A percentile compares a stretch with the other conserved stretches of the same genome.
These are phyloP conservation scores for Linnaemya tessellans DNA, from an alignment of 2,888 invertebrate genomes.

Conservation along the genomic window DNA sequence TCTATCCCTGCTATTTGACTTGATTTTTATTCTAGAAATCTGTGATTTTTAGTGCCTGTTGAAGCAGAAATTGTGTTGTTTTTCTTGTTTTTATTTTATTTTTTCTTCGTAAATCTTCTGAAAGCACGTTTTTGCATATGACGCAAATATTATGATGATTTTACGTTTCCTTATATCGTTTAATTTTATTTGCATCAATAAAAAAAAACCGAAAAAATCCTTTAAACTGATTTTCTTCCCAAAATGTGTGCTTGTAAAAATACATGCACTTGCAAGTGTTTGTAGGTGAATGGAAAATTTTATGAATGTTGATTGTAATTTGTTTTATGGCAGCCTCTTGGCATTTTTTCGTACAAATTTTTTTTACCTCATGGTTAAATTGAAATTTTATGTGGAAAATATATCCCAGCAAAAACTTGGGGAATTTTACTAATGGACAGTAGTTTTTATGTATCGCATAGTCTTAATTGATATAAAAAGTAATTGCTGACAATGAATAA, in stretches of 20 bases:
- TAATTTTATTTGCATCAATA: slow-evolving; percentile 46
- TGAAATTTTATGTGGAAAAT: slow-evolving; percentile 25
- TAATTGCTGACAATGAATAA: too few species aligned
- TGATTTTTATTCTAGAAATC: slow-evolving; percentile 22
- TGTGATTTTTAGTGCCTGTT: slow-evolving; percentile 65
- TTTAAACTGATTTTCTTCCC: slow-evolving; percentile 19
- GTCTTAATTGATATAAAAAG: too few species aligned
- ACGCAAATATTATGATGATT: slow-evolving; percentile 67
- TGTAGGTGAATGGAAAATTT: slow-evolving; percentile 41
- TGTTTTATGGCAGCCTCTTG: slow-evolving; percentile 35
- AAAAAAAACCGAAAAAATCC: background rate
- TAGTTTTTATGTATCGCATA: too few species aligned
- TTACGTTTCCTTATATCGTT: slow-evolving; percentile 56
- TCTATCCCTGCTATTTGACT: background rate
- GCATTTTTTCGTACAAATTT: slow-evolving; percentile 2
- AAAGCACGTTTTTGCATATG: slow-evolving; percentile 64
- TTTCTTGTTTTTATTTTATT: slow-evolving; percentile 27
- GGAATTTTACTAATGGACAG: too few species aligned
- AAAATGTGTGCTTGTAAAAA: slow-evolving; percentile 23
- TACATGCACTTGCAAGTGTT: slow-evolving; percentile 1
- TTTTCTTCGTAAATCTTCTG: slow-evolving; percentile 27
- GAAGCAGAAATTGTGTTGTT: slow-evolving; percentile 63
- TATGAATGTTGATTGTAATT: slow-evolving; percentile 59
- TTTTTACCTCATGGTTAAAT: slow-evolving; percentile 13
- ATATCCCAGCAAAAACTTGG: too few species aligned